Conservation (phyloP, 2,113 vertebrate species). For the Nycticorax nycticorax region DNA sequence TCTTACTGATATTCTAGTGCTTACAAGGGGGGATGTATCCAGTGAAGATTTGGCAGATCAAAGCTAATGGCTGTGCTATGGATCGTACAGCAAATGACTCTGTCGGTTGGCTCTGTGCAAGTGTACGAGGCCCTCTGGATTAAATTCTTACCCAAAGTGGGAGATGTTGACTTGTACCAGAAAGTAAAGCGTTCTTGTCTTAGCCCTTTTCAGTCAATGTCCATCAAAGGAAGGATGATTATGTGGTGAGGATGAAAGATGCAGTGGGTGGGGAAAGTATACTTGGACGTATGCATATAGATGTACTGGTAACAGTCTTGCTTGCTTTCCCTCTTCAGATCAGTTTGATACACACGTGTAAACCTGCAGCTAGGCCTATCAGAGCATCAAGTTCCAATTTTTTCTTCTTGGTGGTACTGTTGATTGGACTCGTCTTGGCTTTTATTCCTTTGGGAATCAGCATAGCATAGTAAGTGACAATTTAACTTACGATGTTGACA, state of each 20-base stretch:
- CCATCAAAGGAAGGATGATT: not conserved
- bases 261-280: not conserved
- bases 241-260: not conserved
- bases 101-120: not conserved
- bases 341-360: conserved; percentile 84
- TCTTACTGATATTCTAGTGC: not conserved
- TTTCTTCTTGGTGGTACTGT: conserved; percentile 89
- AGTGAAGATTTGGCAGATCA: not conserved
- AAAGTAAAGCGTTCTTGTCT: not conserved
- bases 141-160: not conserved
- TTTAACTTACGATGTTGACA: not conserved
- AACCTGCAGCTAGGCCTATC: conserved; percentile 84
- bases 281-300: rapidly evolving
- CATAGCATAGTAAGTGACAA: conserved; percentile 83
- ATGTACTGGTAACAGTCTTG: not conserved
- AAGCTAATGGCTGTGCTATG: not conserved
- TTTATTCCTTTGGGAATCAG: conserved; percentile 85
- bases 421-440: conserved; percentile 89
- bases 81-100: not conserved
- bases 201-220: not conserved
- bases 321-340: conserved; percentile 68
- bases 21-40: not conserved
- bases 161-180: not conserved
- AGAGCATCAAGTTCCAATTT: conserved; percentile 93
- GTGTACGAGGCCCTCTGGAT: not conserved